Evolutionary conservation across 2,113 vertebrate genomes (phyloP), one percentile per base, ranked within the genome.

Genomic region (Corythornis cristatus): DNA sequence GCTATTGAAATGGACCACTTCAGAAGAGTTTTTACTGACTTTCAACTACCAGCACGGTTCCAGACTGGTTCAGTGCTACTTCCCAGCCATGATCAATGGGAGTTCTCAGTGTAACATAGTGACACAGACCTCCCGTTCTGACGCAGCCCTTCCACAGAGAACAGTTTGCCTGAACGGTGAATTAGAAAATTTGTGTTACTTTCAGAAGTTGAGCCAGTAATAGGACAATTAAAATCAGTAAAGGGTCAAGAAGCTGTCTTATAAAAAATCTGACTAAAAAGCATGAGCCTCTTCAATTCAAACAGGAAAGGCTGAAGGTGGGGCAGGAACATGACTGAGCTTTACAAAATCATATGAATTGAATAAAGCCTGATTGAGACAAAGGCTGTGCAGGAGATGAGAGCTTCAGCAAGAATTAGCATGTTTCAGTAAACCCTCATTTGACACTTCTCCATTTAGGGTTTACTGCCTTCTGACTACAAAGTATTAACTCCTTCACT

Each of bases 291-390:
- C 88, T 80, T 90, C 92, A 83, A n/a, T 48, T 93, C 42, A 50
- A 93, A 88, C 88, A 91, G 93, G 91, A 94, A 95, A 93, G 73
- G 67, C 56, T 88, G 60, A 96, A 96, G 90, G 95, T 89, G 92
- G 71, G 85, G 87, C 93, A 94, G 93, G 88, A 96, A 93, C 72
- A 91, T 35, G 72, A 95, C 90, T 50, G 75, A 88, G 61, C 72
- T 73, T 73, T 26, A 88, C 28, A 43, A 80, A 94, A 79, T 58
- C 15, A 29, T 2, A 73, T 20, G 29, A 91, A 83, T 57, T 45
- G 42, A 88, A 58, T 62, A 83, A 86, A 90, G 57, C 28, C 56
- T 56, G 56, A 90, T 12, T 50, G 56, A 88, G 50, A 92, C 88
- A 88, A 90, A 80, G 45, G 60, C 19, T 54, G 14, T 61, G 72